Base-by-base conservation (phyloP, 2,888 invertebrate species). In the Lucinisca nassula region DNA sequence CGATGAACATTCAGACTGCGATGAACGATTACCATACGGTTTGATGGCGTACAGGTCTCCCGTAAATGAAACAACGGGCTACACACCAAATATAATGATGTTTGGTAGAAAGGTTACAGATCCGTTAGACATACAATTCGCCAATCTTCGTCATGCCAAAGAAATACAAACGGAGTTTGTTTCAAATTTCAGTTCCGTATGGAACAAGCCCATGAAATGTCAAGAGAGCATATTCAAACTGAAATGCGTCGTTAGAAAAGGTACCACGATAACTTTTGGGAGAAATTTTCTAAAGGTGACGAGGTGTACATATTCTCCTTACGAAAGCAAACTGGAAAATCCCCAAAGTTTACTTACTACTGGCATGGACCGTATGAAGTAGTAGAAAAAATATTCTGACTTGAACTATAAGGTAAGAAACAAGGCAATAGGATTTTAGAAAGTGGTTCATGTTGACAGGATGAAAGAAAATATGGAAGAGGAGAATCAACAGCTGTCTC, bases 51-150 rank as follows among this genome's bases (percentile, higher is more conserved):
- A 55, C 55, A 55, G 10, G n/a, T 55, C 55, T 55, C 21, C 55
- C 21, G 61, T 61, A 61, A 61, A 61, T 61, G 61, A 61, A 21
- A 61, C 61, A 61, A 61, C 61, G 10, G 61, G 61, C 8, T 61
- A 61, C 17, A 61, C 61, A 4, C 61, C 61, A 61, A 61, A 61
- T 30, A 61, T 55, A 21, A 55, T 55, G 55, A 55, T 55, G 4
- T 45, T 45, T 12, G 55, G 55, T n/a, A 55, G 55, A 61, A 30
- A 61, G 8, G 61, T 61, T 27, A 61, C 61, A 61, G 61, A 6
- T 61, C 61, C 61, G 10, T 21, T 61, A 30, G 61, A 61, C 17
- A 61, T 61, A 30, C 61, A 61, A 61, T 61, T 61, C 27, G 24
- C 61, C 61, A 61, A 61, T 30, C 61, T 30, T 61, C 27, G 27